Conservation (phyloP, 2,797 vertebrate genomes). For the Gallinago nigripennis region DNA sequence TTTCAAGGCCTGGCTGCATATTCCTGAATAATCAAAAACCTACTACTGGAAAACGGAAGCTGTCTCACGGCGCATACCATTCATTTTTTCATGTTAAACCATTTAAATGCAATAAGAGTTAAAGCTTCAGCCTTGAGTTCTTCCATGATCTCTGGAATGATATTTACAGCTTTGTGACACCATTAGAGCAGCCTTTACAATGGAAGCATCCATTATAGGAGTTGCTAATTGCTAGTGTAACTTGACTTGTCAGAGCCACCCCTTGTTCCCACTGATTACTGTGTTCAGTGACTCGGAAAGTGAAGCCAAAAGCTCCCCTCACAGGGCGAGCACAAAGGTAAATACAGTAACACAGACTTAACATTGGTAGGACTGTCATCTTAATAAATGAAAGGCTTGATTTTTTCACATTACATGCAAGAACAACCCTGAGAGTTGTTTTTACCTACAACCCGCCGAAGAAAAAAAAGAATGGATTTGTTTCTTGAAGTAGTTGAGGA, state of each 20-base stretch:
- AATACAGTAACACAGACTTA: neutral
- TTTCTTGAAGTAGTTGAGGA: neutral
- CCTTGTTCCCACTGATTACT: neutral
- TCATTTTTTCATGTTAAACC: neutral
- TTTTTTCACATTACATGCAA: rapidly evolving
- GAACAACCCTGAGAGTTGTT: neutral
- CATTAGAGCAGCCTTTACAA: neutral
- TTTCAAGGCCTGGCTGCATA: neutral
- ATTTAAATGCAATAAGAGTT: neutral
- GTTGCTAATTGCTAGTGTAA: neutral
- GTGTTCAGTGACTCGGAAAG: neutral
- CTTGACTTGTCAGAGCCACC: neutral
- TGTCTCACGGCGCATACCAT: neutral
- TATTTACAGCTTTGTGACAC: neutral
- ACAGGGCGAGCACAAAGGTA: neutral
- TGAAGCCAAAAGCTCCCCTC: neutral
- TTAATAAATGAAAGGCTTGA: neutral
- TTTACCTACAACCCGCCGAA: rapidly evolving
- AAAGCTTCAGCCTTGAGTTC: neutral
- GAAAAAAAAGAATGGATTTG: neutral
- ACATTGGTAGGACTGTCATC: neutral
- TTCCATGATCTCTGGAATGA: neutral
- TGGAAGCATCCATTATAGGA: neutral
- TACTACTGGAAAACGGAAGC: neutral
- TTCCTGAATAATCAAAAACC: neutral